Evolutionary conservation across 2,888 invertebrate genomes (phyloP), one percentile per base, ranked within the genome.

Genomic region (Tipula unca): DNA sequence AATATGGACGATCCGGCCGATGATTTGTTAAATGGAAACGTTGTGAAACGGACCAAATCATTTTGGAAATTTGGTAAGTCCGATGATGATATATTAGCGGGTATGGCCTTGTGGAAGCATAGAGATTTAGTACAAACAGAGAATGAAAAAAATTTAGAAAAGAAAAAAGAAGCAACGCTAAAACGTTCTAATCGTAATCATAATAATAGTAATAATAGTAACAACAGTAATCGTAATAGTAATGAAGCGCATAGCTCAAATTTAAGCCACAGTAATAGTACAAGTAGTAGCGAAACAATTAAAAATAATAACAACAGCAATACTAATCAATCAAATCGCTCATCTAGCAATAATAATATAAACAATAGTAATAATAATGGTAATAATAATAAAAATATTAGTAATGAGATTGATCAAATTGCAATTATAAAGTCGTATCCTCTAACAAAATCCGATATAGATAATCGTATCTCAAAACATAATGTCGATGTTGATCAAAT

Each of bases 71-170:
- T 96, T 88, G 94, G 96, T 29, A 93, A 94, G 86, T 93, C 93
- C 1, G 94, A 94, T 86, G 96, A 96, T 87, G 96, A 96, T 87
- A 95, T 96, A 85, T 92, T 96, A 88, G 96, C 96, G 88, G 96
- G 96, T 0, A 96, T 96, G 96, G 94, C 96, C 0, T 91, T 96
- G 85, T 96, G 96, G 96, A 95, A 95, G 89, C 96, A 96, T 89
- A 93, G 96, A 42, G 96, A 96, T 88, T 92, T 96, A 86, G 96
- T 96, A 0, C 96, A 95, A 88, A 94, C 95, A 14, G 92, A 93
- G 69, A 92, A 92, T 17, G 92, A 93, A 87, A 92, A 92, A 87
- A 92, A 84, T 48, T 82, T 32, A 35, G 85, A 87, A 25, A 39
- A 85, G 13, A 83, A 85, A 84, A 39, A 83, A 36, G 84, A 86